phyloP scores from a whole-genome alignment of 1,140 invertebrate genomes.

The Alviniconcha marisindica region DNA sequence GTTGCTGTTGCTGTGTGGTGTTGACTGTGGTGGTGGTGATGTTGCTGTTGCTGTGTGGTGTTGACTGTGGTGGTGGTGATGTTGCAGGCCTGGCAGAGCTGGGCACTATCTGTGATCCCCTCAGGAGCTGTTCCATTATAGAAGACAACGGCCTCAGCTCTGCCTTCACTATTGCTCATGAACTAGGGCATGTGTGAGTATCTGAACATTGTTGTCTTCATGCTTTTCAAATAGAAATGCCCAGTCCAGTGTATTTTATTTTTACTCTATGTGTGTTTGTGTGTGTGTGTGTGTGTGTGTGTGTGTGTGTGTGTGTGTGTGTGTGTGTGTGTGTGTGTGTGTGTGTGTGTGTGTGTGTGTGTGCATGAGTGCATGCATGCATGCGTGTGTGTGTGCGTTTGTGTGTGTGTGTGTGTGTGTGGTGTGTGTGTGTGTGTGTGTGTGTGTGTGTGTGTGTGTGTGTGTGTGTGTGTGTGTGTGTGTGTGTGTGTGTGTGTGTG shows the following conservation, averaged over 20 bases:
- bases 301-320: too few relatives aligned
- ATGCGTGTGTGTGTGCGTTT: too few relatives aligned
- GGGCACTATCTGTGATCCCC: constrained; percentile 91
- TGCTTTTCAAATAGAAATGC: too few relatives aligned
- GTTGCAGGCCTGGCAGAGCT: constrained; percentile 88
- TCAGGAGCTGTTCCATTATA: constrained; percentile 91
- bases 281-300: too few relatives aligned
- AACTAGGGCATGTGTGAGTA: constrained; percentile 94
- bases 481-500: neutral
- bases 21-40: too few relatives aligned
- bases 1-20: too few relatives aligned
- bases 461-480: neutral
- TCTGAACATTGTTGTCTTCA: too few relatives aligned
- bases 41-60: neutral
- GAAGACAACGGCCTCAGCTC: constrained; percentile 94
- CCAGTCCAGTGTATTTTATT: neutral
- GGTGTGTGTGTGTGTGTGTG: neutral
- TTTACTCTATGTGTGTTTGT: neutral
- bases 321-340: too few relatives aligned
- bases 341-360: too few relatives aligned
- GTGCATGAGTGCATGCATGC: too few relatives aligned
- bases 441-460: neutral
- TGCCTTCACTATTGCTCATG: constrained; percentile 94
- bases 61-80: neutral
- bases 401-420: neutral